phyloP scores from a whole-genome alignment of 2,888 invertebrate genomes.

The Lithophane socia region DNA sequence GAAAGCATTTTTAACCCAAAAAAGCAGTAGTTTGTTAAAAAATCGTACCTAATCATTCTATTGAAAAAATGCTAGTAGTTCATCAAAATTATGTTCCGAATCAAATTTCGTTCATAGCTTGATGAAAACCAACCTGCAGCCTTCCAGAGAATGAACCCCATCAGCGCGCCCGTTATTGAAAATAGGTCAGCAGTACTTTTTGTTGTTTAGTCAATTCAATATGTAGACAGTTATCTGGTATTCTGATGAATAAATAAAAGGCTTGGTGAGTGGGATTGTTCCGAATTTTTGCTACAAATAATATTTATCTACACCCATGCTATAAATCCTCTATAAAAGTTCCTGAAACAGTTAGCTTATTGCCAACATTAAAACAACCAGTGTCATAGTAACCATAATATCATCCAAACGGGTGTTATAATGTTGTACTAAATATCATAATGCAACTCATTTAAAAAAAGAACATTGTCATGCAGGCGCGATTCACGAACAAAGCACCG shows the following conservation, averaged over 20 bases:
- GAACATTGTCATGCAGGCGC: too few species aligned
- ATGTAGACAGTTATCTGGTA: slow-evolving; percentile 20
- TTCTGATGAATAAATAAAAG: slow-evolving; percentile 14
- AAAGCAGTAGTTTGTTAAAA: not conserved
- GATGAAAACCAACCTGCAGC: slow-evolving; percentile 19
- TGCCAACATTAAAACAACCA: too few species aligned
- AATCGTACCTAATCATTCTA: not conserved
- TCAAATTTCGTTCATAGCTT: slow-evolving; percentile 24
- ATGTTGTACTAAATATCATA: too few species aligned
- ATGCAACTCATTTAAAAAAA: too few species aligned
- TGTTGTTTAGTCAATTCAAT: slow-evolving; percentile 36
- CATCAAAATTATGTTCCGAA: slow-evolving; percentile 14
- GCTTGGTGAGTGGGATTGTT: not conserved
- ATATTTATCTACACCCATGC: too few species aligned
- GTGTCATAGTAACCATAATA: too few species aligned
- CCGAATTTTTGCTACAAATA: not conserved
- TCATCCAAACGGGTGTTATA: too few species aligned
- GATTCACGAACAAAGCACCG: too few species aligned
- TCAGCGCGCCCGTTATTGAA: slow-evolving; percentile 47
- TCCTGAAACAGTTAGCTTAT: too few species aligned
- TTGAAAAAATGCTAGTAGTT: not conserved
- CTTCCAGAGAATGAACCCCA: slow-evolving; percentile 44
- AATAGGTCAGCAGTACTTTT: slow-evolving; percentile 43
- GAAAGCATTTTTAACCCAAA: not conserved
- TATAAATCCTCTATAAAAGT: too few species aligned